These are phyloP conservation scores for Echeneis naucrates DNA, from an alignment of 2,797 vertebrate genomes.

Conservation along the genomic window DNA sequence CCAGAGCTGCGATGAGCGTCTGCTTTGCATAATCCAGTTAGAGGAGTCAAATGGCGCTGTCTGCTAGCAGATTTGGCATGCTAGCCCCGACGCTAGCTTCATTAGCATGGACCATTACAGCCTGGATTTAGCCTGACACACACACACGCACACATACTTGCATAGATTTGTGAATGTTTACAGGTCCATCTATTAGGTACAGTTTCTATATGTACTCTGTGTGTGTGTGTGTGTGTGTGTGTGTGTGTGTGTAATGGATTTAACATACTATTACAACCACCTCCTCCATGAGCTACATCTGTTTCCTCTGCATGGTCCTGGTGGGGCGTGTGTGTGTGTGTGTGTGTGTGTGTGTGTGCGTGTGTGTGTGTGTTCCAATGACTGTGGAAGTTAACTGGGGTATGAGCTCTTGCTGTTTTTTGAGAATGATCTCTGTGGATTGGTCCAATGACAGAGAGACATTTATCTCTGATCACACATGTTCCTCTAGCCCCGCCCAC, in stretches of 20 bases:
- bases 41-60: conserved; percentile 60
- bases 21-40: conserved; percentile 67
- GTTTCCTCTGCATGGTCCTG: conserved; percentile 20
- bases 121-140: conserved; percentile 14
- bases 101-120: conserved; percentile 59
- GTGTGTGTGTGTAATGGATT: conserved; percentile 24
- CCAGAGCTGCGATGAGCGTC: conserved; percentile 51
- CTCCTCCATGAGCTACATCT: conserved; percentile 39
- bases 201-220: conserved; percentile 18
- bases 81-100: conserved; percentile 54
- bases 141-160: conserved; percentile 21
- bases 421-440: background rate
- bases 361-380: background rate
- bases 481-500: background rate
- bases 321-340: background rate
- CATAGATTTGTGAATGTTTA: conserved; percentile 12
- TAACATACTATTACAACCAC: conserved; percentile 21
- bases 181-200: conserved; percentile 11
- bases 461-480: no score
- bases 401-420: background rate
- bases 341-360: background rate
- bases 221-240: conserved; percentile 59
- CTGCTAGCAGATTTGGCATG: conserved; percentile 62
- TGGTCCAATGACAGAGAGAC: no score
- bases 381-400: background rate